Percentiles rank a stretch among this genome's conserved stretches.
Evolutionary conservation across 1,140 invertebrate species (phyloP).

Genomic region (Plutomurus gul): DNA sequence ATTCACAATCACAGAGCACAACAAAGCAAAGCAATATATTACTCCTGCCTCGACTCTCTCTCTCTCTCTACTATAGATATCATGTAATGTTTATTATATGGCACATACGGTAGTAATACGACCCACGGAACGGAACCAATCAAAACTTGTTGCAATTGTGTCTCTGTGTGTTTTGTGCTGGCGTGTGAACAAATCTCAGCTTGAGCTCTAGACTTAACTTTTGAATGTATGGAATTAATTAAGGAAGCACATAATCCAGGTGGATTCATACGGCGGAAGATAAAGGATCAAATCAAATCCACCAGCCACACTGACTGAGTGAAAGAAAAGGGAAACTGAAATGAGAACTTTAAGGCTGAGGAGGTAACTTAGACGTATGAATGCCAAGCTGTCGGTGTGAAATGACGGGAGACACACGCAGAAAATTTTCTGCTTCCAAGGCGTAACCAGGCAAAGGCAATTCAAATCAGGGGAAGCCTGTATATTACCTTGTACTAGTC

Average conservation of each 20-base stretch:
- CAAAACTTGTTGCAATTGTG: constrained; percentile 21
- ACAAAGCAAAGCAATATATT: not conserved
- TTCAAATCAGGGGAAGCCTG: too few species aligned
- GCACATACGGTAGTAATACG: too few species aligned
- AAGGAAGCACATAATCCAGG: constrained; percentile 25
- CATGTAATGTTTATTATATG: too few species aligned
- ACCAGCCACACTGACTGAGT: not conserved
- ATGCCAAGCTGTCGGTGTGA: too few species aligned
- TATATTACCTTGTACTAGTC: too few species aligned
- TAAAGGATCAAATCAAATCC: not conserved
- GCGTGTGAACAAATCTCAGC: constrained; percentile 11
- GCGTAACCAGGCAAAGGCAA: too few species aligned
- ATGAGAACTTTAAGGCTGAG: too few species aligned
- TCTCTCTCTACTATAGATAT: too few species aligned
- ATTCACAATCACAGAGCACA: not conserved
- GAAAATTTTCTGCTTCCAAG: too few species aligned
- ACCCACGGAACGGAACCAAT: not conserved
- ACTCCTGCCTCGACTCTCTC: too few species aligned
- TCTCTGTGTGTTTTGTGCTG: not conserved
- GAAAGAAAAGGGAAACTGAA: not conserved
- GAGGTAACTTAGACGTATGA: too few species aligned
- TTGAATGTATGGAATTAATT: constrained; percentile 26
- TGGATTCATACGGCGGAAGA: not conserved
- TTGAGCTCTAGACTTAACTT: constrained; percentile 12
- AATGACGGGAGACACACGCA: too few species aligned